Evolutionary conservation across 2,888 invertebrate species (phyloP).

Genomic region (Elegia similella): DNA sequence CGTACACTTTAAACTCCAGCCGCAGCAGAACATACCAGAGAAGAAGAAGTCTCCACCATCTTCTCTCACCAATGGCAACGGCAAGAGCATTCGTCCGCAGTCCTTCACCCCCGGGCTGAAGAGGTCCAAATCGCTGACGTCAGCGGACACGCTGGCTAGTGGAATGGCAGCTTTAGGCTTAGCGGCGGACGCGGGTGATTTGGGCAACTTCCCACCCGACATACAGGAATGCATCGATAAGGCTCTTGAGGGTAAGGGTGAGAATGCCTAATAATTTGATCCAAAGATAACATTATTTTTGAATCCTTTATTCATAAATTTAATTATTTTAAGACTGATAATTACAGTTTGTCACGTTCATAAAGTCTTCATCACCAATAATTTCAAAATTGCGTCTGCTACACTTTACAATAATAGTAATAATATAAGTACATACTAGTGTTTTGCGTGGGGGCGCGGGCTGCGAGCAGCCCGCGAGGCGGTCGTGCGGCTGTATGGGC

Average conservation of each 20-base stretch:
- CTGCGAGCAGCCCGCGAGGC: too few species aligned
- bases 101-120: constrained; percentile 82
- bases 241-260: constrained; percentile 84
- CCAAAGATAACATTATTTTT: too few species aligned
- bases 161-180: constrained; percentile 85
- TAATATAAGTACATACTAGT: too few species aligned
- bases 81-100: constrained; percentile 68
- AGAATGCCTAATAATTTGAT: too few species aligned
- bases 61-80: constrained; percentile 67
- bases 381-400: too few species aligned
- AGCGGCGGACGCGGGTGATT: constrained; percentile 87
- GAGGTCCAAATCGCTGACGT: constrained; percentile 91
- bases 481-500: too few species aligned
- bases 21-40: constrained; percentile 65
- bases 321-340: too few species aligned
- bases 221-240: constrained; percentile 88
- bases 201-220: constrained; percentile 88
- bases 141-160: constrained; percentile 86
- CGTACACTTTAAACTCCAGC: constrained; percentile 82
- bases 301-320: too few species aligned
- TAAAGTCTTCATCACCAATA: too few species aligned
- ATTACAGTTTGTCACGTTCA: too few species aligned
- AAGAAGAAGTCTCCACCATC: constrained; percentile 74
- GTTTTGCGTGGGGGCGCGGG: too few species aligned
- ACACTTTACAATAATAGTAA: too few species aligned